Base-by-base conservation (phyloP, 2,113 vertebrate species). In the Chaetodon auriga region DNA sequence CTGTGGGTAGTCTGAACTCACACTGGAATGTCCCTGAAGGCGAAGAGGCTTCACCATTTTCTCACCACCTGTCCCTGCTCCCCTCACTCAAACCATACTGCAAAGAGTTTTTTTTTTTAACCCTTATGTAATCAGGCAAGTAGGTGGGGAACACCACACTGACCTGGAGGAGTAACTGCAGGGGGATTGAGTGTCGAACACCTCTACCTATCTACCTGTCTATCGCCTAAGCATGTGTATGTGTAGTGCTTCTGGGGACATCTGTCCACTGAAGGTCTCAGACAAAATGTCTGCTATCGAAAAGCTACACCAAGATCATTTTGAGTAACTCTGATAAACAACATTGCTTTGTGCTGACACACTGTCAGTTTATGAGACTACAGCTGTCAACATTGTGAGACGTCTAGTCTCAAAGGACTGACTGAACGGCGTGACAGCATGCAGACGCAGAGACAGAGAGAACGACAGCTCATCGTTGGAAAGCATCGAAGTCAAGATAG, bases 11-110 rank as follows among this genome's bases (percentile, higher is more conserved):
- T 61, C 18, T 82, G 54, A 91, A 77, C 78, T 68, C 35, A 62
- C 30, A 48, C 55, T 83, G 88, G 90, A 92, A 93, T 91, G 85
- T 89, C 86, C 89, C 92, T 49, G 66, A 23, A 92, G 92, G 88
- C 80, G 14, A 71, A 46, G 36, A 72, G 6, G 63, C 90, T 83
- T 80, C 82, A 81, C 58, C 64, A 62, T 72, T 64, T 87, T 65
- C 58, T 63, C 55, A 81, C 55, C 90, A 87, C 79, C 86, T 89
- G 78, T 46, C 73, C 63, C 41, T 68, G 74, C 43, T 72, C 53
- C 53, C 78, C 68, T 82, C 65, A 61, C 65, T 84, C 25, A 86
- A 68, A 66, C 80, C 38, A 45, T 49, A 63, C 65, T 16, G 41
- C 5, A 58, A 65, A 76, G 15, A 75, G 15, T 21, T 9, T 30